These are phyloP conservation scores for Galerucella nymphaeae DNA, from an alignment of 2,888 invertebrate species.

Conservation along the genomic window DNA sequence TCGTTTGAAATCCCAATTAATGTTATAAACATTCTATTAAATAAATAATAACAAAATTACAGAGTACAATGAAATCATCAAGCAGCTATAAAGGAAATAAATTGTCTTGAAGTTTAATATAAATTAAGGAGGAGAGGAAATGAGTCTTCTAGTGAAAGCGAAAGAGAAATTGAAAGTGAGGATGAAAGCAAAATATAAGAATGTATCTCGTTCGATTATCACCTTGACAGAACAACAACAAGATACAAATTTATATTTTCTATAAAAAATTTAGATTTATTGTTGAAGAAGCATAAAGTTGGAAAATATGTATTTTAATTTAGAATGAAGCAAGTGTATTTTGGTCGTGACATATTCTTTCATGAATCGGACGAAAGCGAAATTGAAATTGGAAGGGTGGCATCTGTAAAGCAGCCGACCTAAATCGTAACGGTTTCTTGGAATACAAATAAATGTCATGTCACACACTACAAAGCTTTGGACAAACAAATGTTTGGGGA, in stretches of 20 bases:
- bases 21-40: background rate
- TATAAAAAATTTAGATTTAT: background rate
- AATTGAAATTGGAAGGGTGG: constrained; percentile 39
- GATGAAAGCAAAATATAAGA: background rate
- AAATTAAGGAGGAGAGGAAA: constrained; percentile 30
- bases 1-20: background rate
- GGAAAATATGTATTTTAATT: too few relatives aligned
- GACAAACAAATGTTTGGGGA: constrained; percentile 51
- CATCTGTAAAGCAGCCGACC: constrained; percentile 45
- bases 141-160: background rate
- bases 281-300: too few relatives aligned
- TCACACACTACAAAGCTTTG: constrained; percentile 47
- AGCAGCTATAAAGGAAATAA: constrained; percentile 31
- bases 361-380: background rate
- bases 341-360: background rate
- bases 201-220: background rate
- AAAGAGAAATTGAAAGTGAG: background rate
- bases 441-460: constrained; percentile 60
- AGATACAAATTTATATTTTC: background rate
- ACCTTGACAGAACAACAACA: background rate
- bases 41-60: constrained; percentile 22
- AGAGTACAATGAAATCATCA: constrained; percentile 32
- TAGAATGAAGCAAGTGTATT: too few relatives aligned
- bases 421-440: constrained; percentile 37
- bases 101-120: constrained; percentile 42